These are phyloP conservation scores for Fundulus diaphanus DNA, from an alignment of 2,797 vertebrate species.

Conservation along the genomic window DNA sequence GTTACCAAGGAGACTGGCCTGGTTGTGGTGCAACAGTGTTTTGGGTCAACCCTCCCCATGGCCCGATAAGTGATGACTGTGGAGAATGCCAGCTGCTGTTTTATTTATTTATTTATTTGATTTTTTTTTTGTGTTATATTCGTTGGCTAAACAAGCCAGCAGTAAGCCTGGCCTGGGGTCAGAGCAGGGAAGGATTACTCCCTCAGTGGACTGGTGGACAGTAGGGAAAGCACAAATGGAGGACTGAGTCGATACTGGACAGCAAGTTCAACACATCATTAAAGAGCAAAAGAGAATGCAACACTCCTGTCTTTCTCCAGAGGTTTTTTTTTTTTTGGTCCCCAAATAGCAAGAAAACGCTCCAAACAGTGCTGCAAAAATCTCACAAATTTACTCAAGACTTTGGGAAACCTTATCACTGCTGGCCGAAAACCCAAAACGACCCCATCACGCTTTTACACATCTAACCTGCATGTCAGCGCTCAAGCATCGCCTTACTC, in stretches of 20 bases:
- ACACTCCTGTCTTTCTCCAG: conserved; percentile 44
- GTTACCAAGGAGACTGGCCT: conserved; percentile 81
- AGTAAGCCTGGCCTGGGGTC: conserved; percentile 77
- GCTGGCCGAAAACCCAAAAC: neutral
- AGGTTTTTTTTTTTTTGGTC: conserved; percentile 21
- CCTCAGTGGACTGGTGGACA: conserved; percentile 72
- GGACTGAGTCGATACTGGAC: conserved; percentile 72
- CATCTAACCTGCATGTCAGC: neutral
- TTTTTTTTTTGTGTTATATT: conserved; percentile 79
- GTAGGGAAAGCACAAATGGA: conserved; percentile 68
- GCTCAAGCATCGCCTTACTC: neutral
- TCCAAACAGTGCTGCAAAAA: conserved; percentile 3
- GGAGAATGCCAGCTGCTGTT: conserved; percentile 76
- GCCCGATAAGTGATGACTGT: conserved; percentile 82
- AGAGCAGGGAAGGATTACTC: conserved; percentile 76
- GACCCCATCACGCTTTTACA: neutral
- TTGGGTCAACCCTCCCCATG: conserved; percentile 75
- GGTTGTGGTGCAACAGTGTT: conserved; percentile 77
- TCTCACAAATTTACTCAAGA: neutral
- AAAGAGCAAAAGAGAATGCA: conserved; percentile 65
- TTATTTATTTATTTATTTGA: conserved; percentile 79
- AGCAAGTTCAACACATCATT: conserved; percentile 64
- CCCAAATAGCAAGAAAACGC: conserved; percentile 21
- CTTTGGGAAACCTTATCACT: neutral
- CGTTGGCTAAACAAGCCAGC: conserved; percentile 73